A percentile compares a stretch with the other conserved stretches of the same genome.
These are phyloP conservation scores for Poeciliopsis turneri DNA, from an alignment of 2,797 vertebrate species.

Conservation along the genomic window DNA sequence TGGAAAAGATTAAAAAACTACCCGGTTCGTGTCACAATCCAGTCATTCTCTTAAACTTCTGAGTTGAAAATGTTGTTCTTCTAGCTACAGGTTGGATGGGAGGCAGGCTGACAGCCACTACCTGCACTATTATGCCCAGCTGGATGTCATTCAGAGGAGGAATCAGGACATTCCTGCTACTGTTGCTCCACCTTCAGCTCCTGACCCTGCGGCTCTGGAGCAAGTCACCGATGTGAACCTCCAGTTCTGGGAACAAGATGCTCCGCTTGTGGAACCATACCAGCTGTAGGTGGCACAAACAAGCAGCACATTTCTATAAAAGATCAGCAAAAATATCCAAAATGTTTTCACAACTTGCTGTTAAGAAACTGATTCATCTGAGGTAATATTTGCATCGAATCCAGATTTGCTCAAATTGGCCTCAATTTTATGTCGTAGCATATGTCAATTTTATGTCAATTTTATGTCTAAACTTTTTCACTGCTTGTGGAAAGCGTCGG, in stretches of 20 bases:
- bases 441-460: too few species aligned
- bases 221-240: slow-evolving; percentile 40
- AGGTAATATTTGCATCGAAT: neutral
- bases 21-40: neutral
- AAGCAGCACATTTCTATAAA: neutral
- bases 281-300: slow-evolving; percentile 77
- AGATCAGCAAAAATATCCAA: neutral
- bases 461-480: neutral
- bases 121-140: slow-evolving; percentile 77
- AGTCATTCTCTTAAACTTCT: neutral
- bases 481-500: neutral
- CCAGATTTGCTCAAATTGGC: neutral
- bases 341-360: neutral
- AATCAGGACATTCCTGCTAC: slow-evolving; percentile 34
- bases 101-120: slow-evolving; percentile 61
- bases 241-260: slow-evolving; percentile 41
- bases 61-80: neutral
- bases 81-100: slow-evolving; percentile 25
- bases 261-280: slow-evolving; percentile 56
- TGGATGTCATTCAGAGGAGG: slow-evolving; percentile 77
- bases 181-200: slow-evolving; percentile 10
- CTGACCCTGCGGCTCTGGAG: slow-evolving; percentile 23
- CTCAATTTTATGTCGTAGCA: neutral
- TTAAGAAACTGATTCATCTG: neutral
- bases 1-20: neutral